phyloP scores from a whole-genome alignment of 2,797 vertebrate genomes.

The Hyperoplus immaculatus region DNA sequence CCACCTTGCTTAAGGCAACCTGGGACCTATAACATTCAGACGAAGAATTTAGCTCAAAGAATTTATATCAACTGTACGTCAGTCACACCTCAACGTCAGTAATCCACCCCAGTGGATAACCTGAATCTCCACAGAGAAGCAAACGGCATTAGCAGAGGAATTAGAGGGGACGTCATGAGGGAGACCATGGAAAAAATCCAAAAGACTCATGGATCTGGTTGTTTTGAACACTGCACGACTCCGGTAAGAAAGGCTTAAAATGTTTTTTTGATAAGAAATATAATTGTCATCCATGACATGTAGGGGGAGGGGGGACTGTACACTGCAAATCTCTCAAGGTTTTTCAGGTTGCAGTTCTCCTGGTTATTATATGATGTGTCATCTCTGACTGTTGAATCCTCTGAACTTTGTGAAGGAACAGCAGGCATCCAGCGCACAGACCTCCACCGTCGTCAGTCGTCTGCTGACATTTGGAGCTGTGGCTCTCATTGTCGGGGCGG shows the following conservation, averaged over 20 bases:
- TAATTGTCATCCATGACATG: constrained; percentile 30
- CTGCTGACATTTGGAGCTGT: constrained; percentile 88
- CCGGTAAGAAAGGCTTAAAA: constrained; percentile 83
- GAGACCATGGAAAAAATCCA: constrained; percentile 86
- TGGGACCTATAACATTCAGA: constrained; percentile 61
- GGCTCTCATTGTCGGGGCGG: constrained; percentile 84
- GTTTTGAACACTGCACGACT: constrained; percentile 83
- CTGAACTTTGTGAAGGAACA: constrained; percentile 81
- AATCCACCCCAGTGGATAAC: constrained; percentile 50
- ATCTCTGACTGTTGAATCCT: constrained; percentile 42
- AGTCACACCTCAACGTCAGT: constrained; percentile 67
- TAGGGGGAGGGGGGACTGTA: constrained; percentile 27
- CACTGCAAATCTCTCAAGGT: constrained; percentile 4
- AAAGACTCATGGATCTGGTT: constrained; percentile 85
- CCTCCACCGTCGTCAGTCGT: constrained; percentile 49
- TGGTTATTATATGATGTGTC: not conserved
- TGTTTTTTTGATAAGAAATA: constrained; percentile 42
- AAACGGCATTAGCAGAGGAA: constrained; percentile 38
- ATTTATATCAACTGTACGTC: constrained; percentile 73
- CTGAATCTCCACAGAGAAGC: constrained; percentile 48
- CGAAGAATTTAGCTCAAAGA: constrained; percentile 74
- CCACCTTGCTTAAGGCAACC: constrained; percentile 43
- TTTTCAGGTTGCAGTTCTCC: constrained; percentile 6
- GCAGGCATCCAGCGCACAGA: constrained; percentile 59
- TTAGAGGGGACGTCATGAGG: constrained; percentile 74